These are phyloP conservation scores for Catagonus wagneri DNA, from an alignment of 2,113 vertebrate genomes.

Conservation along the genomic window DNA sequence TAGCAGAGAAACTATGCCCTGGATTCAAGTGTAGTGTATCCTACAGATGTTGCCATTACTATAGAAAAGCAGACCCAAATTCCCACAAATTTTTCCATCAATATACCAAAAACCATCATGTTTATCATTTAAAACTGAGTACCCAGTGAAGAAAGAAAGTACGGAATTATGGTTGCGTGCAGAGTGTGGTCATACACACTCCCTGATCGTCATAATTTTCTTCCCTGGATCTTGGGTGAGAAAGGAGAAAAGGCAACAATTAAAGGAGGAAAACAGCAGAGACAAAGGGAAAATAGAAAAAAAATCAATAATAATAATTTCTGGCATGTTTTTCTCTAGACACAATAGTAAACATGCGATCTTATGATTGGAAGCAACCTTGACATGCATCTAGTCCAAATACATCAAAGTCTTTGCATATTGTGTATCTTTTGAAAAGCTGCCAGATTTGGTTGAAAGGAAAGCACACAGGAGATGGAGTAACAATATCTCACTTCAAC, in stretches of 20 bases:
- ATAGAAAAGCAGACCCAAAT: not conserved
- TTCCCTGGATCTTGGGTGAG: not conserved
- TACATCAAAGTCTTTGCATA: not conserved
- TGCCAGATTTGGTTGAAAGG: not conserved
- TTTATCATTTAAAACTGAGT: not conserved
- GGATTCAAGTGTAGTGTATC: not conserved
- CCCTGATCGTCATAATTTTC: not conserved
- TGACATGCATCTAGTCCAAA: not conserved
- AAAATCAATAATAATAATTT: not conserved
- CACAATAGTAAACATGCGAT: not conserved
- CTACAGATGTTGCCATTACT: not conserved
- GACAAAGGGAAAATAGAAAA: not conserved
- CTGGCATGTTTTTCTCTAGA: not conserved
- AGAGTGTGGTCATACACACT: rapidly evolving
- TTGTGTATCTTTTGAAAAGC: not conserved
- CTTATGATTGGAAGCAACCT: not conserved
- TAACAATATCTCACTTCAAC: not conserved
- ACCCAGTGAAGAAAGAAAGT: too few species aligned
- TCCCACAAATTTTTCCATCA: not conserved
- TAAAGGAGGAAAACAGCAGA: not conserved
- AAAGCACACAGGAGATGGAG: not conserved
- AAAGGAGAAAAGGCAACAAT: not conserved
- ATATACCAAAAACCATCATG: not conserved
- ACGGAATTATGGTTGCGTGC: not conserved
- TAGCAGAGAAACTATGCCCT: not conserved